Evolutionary conservation across 2,888 invertebrate species (phyloP).

Genomic region (Seira musarum): DNA sequence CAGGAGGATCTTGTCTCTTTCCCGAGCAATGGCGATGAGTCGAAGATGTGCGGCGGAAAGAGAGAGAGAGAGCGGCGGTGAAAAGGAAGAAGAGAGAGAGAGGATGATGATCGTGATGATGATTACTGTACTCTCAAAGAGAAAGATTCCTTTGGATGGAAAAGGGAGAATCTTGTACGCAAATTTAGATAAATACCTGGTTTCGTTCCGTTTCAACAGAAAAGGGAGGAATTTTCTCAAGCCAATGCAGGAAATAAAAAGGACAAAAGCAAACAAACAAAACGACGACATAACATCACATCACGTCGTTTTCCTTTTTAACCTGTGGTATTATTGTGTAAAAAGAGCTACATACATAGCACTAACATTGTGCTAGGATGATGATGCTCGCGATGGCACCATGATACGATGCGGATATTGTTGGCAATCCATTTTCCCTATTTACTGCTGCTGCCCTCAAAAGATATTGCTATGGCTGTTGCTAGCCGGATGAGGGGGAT

Average conservation of each 20-base stretch:
- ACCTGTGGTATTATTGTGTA: conserved; percentile 25
- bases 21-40: conserved; percentile 59
- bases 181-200: conserved; percentile 58
- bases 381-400: conserved; percentile 23
- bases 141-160: background rate
- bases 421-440: conserved; percentile 11
- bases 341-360: conserved; percentile 11
- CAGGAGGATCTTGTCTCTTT: conserved; percentile 55
- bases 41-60: conserved; percentile 56
- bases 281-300: background rate
- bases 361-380: conserved; percentile 1
- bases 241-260: conserved; percentile 25
- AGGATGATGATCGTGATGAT: conserved; percentile 37
- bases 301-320: conserved; percentile 31
- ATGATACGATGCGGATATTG: conserved; percentile 47
- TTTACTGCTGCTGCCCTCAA: no score
- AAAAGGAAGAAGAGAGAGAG: conserved; percentile 24
- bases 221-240: conserved; percentile 8
- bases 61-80: conserved; percentile 28
- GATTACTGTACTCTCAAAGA: conserved; percentile 14
- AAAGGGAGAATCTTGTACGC: conserved; percentile 42
- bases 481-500: conserved; percentile 44
- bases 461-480: no score
- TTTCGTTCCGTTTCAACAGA: conserved; percentile 7
- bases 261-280: background rate